These are phyloP conservation scores for Parotocinclus haroldoi DNA, from an alignment of 2,797 vertebrate genomes.

Conservation along the genomic window DNA sequence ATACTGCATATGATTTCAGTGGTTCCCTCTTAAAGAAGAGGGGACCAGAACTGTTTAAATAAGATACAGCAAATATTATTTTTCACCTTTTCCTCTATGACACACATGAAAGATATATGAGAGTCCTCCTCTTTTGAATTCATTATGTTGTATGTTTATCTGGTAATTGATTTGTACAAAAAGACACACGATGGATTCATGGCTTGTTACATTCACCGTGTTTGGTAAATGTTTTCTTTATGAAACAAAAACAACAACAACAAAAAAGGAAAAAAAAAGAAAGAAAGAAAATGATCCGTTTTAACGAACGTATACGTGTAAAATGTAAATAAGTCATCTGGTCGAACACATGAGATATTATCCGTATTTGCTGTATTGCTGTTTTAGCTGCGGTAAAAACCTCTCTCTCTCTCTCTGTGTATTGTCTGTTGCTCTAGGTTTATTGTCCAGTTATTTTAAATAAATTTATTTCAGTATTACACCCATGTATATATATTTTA, in stretches of 20 bases:
- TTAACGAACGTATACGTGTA: constrained; percentile 77
- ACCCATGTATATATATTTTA: constrained; percentile 84
- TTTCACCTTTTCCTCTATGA: constrained; percentile 56
- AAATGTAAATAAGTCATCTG: constrained; percentile 96
- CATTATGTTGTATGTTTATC: constrained; percentile 76
- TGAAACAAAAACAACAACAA: constrained; percentile 20
- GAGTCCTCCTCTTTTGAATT: constrained; percentile 68
- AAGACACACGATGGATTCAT: constrained; percentile 76
- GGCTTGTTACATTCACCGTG: constrained; percentile 87
- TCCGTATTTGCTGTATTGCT: constrained; percentile 93
- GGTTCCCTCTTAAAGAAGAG: constrained; percentile 56
- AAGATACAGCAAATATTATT: constrained; percentile 50
- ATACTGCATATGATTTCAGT: constrained; percentile 54
- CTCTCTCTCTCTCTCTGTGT: constrained; percentile 84
- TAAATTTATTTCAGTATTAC: constrained; percentile 71
- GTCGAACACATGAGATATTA: constrained; percentile 88
- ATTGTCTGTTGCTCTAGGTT: constrained; percentile 77
- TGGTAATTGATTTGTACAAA: constrained; percentile 81
- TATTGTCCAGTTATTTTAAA: constrained; percentile 68
- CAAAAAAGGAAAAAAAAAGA: constrained; percentile 61
- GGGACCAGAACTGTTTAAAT: constrained; percentile 58
- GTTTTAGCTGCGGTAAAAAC: constrained; percentile 79
- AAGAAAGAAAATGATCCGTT: constrained; percentile 73
- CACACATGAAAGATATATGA: constrained; percentile 74
- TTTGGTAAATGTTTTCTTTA: constrained; percentile 81